Evolutionary conservation across 2,888 invertebrate species (phyloP).

Genomic region (Leucoma salicis): DNA sequence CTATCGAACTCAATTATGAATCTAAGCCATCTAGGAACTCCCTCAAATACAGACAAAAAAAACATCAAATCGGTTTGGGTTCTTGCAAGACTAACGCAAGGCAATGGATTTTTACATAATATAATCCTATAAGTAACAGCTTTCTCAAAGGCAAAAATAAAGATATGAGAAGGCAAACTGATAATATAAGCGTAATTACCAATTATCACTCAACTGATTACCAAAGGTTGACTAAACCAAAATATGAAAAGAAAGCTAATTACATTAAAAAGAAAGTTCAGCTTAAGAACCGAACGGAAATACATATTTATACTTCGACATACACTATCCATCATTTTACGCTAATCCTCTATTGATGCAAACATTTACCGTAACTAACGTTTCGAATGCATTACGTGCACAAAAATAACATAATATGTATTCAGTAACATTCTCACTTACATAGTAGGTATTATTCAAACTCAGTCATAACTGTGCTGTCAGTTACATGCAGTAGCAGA

Average conservation of each 20-base stretch:
- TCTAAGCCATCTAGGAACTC: no score
- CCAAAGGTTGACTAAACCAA: neutral
- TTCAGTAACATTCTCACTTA: slow-evolving; percentile 42
- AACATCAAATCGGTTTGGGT: no score
- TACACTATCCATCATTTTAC: slow-evolving; percentile 8
- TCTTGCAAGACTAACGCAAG: no score
- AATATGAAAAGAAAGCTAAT: slow-evolving; percentile 4
- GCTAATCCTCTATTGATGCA: slow-evolving; percentile 11
- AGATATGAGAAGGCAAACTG: neutral
- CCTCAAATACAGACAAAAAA: no score
- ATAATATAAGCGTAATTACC: neutral
- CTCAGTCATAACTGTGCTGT: slow-evolving; percentile 44
- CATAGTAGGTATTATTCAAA: slow-evolving; percentile 35
- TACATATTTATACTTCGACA: slow-evolving; percentile 2
- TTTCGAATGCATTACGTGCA: slow-evolving; percentile 23
- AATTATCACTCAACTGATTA: neutral
- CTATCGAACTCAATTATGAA: no score
- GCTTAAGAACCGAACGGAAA: slow-evolving; percentile 1
- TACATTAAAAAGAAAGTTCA: neutral
- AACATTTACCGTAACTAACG: slow-evolving; percentile 18
- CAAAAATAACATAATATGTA: slow-evolving; percentile 33
- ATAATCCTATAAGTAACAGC: neutral
- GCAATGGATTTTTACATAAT: neutral
- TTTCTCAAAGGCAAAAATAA: neutral
- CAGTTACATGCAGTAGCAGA: slow-evolving; percentile 52